Base-by-base conservation (phyloP, 2,113 vertebrate species). In the Columba livia region DNA sequence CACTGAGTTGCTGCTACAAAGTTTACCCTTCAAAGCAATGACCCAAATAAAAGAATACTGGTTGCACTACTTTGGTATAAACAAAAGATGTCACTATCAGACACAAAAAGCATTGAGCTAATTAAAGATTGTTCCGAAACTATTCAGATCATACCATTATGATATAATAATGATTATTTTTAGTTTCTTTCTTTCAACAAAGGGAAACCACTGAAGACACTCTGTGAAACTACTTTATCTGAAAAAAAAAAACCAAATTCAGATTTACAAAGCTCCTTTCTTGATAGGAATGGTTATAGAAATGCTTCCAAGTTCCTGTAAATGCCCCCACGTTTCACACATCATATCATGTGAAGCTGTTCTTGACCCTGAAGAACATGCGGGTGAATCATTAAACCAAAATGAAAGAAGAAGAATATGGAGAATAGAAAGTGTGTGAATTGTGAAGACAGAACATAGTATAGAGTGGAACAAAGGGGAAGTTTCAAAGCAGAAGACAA, bases 241-340 rank as follows among this genome's bases (percentile, higher is more conserved):
- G 62, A 40, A 77, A 61, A 94, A 40, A 58, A 58, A 72, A 26
- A 73, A 28, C 31, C 51, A 24, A 62, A 89, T 89, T 92, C 34
- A 65, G 42, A 48, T 83, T 95, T 79, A 42, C 24, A 51, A 58
- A 42, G 50, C 34, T 82, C 26, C 16, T 82, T 78, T 75, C 72
- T 89, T 73, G 40, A 81, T 77, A 87, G 90, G 42, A 54, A 89
- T 71, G 44, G 31, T 87, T 75, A 50, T 23, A 57, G 85, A 89
- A 92, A 86, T 36, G 67, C 72, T 92, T 92, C 89, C 57, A 72
- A 40, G 40, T 97, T 97, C 95, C 77, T 95, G 96, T 97, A 97
- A 97, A 66, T 93, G 67, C 44, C 83, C 77, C 60, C 73, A 57
- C 0, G 0, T 66, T 82, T 86, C 75, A 90, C 48, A 71, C 42